phyloP scores from a whole-genome alignment of 2,888 invertebrate species.

The Aspidiotus rigidus region DNA sequence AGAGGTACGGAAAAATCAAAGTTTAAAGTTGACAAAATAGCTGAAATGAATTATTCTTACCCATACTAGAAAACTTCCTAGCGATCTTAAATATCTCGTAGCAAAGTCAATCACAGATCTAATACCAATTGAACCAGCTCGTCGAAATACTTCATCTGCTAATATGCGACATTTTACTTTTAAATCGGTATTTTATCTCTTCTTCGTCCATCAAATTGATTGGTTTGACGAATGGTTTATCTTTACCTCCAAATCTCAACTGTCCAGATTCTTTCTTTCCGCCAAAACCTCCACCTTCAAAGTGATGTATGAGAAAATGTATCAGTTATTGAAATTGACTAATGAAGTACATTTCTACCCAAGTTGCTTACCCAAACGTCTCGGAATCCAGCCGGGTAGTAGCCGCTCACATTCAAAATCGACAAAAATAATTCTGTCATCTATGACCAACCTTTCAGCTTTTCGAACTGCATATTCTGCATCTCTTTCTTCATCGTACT shows the following conservation, averaged over 20 bases:
- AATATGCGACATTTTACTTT: background rate
- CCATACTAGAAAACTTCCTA: no score
- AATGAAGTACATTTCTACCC: background rate
- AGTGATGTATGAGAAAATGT: background rate
- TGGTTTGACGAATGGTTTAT: conserved; percentile 64
- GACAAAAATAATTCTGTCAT: conserved; percentile 61
- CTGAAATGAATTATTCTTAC: no score
- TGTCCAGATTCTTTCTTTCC: conserved; percentile 81
- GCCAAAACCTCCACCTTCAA: conserved; percentile 69
- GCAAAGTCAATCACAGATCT: no score
- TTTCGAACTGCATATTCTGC: conserved; percentile 52
- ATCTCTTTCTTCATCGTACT: conserved; percentile 55
- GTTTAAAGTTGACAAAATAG: no score
- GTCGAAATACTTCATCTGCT: no score
- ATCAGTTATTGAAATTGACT: background rate
- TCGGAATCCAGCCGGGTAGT: conserved; percentile 71
- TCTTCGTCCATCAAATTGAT: conserved; percentile 41
- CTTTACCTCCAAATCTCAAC: conserved; percentile 72
- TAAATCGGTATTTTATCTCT: conserved; percentile 11
- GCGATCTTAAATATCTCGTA: no score
- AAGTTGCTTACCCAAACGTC: conserved; percentile 54
- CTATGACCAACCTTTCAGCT: conserved; percentile 50
- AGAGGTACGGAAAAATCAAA: no score
- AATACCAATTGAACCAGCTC: no score
- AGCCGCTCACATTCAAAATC: conserved; percentile 66